Evolutionary conservation across 2,888 invertebrate genomes (phyloP).

Genomic region (Schizotus pectinicornis): DNA sequence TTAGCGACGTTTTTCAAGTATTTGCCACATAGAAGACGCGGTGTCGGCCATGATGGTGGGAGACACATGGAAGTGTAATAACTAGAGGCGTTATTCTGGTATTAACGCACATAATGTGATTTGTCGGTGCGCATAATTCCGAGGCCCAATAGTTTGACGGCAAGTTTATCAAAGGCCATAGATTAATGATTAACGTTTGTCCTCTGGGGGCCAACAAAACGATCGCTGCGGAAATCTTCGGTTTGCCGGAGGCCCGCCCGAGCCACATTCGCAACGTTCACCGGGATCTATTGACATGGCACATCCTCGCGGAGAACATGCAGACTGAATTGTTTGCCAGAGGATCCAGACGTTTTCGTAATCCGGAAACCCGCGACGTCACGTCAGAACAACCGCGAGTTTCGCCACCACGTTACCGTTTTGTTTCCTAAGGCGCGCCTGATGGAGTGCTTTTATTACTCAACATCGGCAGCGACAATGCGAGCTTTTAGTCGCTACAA

Average conservation of each 20-base stretch:
- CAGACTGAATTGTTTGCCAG: constrained; percentile 16
- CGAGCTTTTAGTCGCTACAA: constrained; percentile 20
- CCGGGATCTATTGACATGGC: constrained; percentile 14
- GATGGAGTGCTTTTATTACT: constrained; percentile 21
- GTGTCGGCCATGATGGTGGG: too few species aligned
- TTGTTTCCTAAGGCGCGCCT: constrained; percentile 5
- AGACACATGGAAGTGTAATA: too few species aligned
- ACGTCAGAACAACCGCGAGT: constrained; percentile 4
- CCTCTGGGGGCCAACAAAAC: constrained; percentile 12
- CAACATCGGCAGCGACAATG: constrained; percentile 14
- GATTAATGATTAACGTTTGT: constrained; percentile 17
- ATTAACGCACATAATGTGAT: too few species aligned
- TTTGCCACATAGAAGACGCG: too few species aligned
- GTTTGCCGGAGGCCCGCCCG: constrained; percentile 3
- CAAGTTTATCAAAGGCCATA: constrained; percentile 15
- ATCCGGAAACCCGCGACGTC: constrained; percentile 4
- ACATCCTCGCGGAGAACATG: constrained; percentile 6
- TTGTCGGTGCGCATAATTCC: too few species aligned
- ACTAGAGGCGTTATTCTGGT: too few species aligned
- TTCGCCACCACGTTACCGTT: not conserved
- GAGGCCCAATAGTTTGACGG: not conserved
- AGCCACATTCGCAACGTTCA: constrained; percentile 13
- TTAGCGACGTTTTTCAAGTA: too few species aligned
- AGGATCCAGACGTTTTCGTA: constrained; percentile 6
- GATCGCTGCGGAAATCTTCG: constrained; percentile 17